Conservation (phyloP, 1,140 invertebrate species). For the Sipha flava region DNA sequence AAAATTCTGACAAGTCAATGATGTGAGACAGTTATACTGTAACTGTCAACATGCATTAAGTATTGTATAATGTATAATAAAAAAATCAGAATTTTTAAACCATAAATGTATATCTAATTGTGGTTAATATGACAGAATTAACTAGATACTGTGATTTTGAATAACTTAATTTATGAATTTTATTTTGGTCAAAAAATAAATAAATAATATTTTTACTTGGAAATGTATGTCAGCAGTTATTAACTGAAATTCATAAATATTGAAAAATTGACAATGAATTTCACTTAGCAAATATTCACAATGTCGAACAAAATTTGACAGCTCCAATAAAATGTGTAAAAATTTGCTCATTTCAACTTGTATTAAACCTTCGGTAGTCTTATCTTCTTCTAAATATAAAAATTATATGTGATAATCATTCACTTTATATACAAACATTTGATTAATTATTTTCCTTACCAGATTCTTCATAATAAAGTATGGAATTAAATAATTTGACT, state of each 20-base stretch:
- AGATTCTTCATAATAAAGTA: conserved; percentile 58
- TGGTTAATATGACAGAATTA: too few species aligned
- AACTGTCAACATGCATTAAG: too few species aligned
- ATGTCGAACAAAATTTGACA: conserved; percentile 54
- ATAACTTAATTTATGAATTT: too few species aligned
- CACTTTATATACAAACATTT: background rate
- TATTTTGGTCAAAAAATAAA: too few species aligned
- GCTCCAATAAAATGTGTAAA: conserved; percentile 52
- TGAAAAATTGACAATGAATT: conserved; percentile 23
- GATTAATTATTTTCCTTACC: conserved; percentile 34
- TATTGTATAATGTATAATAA: too few species aligned
- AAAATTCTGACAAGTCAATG: too few species aligned
- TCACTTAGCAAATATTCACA: conserved; percentile 27
- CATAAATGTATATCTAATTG: too few species aligned
- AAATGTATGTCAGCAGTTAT: conserved; percentile 48
- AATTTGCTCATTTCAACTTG: conserved; percentile 48
- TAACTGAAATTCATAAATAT: background rate
- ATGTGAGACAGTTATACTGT: too few species aligned
- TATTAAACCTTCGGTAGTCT: conserved; percentile 45
- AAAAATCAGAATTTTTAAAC: too few species aligned
- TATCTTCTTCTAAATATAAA: conserved; percentile 35
- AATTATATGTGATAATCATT: background rate
- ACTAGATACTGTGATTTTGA: too few species aligned
- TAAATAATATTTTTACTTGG: conserved; percentile 43
- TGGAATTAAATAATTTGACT: conserved; percentile 52